These are phyloP conservation scores for Pluvialis apricaria DNA, from an alignment of 2,113 vertebrate genomes.

Conservation along the genomic window DNA sequence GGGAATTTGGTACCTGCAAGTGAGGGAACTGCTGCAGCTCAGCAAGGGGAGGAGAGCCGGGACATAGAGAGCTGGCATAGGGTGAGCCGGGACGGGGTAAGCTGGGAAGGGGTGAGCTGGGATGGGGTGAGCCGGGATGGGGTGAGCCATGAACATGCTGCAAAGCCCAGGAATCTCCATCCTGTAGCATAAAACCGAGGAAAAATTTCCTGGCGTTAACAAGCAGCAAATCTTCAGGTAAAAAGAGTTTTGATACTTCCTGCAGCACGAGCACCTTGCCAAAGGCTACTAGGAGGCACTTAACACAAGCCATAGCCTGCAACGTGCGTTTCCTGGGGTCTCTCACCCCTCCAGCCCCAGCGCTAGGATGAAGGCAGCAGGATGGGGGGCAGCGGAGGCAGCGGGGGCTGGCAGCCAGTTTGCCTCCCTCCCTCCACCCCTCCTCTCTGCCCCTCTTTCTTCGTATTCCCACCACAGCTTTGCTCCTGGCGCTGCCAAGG, in stretches of 20 bases:
- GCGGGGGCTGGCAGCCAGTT: background rate
- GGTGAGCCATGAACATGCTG: background rate
- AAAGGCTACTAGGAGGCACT: background rate
- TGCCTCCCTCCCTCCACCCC: background rate
- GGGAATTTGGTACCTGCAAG: background rate
- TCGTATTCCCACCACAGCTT: background rate
- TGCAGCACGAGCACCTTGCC: background rate
- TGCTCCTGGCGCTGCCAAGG: background rate
- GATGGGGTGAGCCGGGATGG: background rate
- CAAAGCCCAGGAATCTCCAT: background rate
- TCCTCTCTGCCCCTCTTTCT: background rate
- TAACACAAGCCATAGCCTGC: background rate
- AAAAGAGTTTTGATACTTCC: background rate
- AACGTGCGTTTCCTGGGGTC: fast-evolving
- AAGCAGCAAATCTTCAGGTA: background rate
- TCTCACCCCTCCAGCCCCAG: background rate
- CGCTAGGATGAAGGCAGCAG: background rate
- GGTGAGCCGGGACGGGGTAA: background rate
- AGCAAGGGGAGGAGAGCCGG: fast-evolving
- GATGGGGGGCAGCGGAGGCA: background rate
- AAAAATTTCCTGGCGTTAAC: background rate
- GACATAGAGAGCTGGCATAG: background rate
- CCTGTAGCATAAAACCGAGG: background rate
- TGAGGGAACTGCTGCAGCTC: background rate
- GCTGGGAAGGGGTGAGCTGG: background rate